Base-by-base conservation (phyloP, 2,888 invertebrate species). In the Sinotaia quadrata region DNA sequence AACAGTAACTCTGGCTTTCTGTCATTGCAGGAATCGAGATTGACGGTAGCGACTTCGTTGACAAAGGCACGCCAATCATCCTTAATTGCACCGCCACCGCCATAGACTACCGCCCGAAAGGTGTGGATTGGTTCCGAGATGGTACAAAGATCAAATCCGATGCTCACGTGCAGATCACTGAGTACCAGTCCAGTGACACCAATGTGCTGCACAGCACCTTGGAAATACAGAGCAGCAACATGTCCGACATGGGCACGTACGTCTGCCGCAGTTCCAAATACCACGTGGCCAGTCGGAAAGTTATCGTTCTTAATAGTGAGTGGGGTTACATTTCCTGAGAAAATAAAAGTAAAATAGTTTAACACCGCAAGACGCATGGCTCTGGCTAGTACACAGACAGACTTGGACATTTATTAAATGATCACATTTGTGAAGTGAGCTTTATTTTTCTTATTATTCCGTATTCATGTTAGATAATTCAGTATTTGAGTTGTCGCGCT, bases 301-400 rank as follows among this genome's bases (percentile, higher is more conserved):
- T 83, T 15, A 77, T 78, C 66, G 78, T 83, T 36, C 69, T 83
- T 69, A 80, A 81, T 67, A 80, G 83, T 83, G 76, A 78, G 83
- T 79, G 31, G 44, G 36, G 18, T 37, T 33, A 47, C 18, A 24
- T 29, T 29, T 31, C 4, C 41, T 8, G 18, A 41, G 41, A 18
- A n/a, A n/a, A 10, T 27, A 51, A 51, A 24, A 41, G 44, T 41
- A 15, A 41, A 41, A n/a, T n/a, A n/a, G n/a, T n/a, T n/a, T n/a
- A n/a, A n/a, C n/a, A n/a, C n/a, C 41, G 41, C 18, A 12, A 12
- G 41, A 8, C 18, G 41, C 8, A 41, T 18, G 10, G 41, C 10
- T 18, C 41, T 8, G 41, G 18, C 41, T 41, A 41, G 41, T 18
- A 41, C 41, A 18, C 41, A 8, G 41, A 18, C 18, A 12, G 10